Conservation (phyloP, 2,797 vertebrate species). For the Pristis pectinata region DNA sequence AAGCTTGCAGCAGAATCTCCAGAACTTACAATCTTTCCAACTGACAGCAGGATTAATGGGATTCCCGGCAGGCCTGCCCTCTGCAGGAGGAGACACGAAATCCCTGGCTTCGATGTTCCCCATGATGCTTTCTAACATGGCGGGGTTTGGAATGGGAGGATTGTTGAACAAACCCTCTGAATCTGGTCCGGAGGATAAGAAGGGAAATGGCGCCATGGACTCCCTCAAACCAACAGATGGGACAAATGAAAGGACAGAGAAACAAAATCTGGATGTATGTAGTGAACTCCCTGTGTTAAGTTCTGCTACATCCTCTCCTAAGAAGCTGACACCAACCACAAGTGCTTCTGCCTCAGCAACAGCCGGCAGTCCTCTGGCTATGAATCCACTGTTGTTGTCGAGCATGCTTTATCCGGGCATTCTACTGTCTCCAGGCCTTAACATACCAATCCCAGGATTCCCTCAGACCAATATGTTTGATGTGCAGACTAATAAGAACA, state of each 20-base stretch:
- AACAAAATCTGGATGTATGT: conserved; percentile 58
- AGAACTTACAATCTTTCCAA: conserved; percentile 88
- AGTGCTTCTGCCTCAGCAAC: conserved; percentile 57
- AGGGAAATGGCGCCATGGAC: conserved; percentile 54
- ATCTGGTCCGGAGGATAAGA: conserved; percentile 66
- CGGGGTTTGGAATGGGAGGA: conserved; percentile 77
- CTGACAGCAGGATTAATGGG: conserved; percentile 89
- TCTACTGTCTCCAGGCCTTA: conserved; percentile 99
- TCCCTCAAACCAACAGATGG: conserved; percentile 61
- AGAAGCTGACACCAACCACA: conserved; percentile 70
- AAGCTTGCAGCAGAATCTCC: conserved; percentile 92
- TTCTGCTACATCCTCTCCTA: conserved; percentile 68
- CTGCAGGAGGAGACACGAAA: conserved; percentile 62
- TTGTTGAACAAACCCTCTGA: conserved; percentile 71
- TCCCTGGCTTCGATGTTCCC: conserved; percentile 90
- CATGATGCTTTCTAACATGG: conserved; percentile 93
- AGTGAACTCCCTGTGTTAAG: conserved; percentile 59
- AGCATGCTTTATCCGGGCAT: conserved; percentile 99
- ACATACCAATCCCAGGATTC: conserved; percentile 82
- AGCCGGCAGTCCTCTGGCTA: conserved; percentile 71
- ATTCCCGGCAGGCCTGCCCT: conserved; percentile 71
- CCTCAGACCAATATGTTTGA: conserved; percentile 65
- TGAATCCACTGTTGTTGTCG: conserved; percentile 93
- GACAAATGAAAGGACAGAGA: conserved; percentile 92
- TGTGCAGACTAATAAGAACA: conserved; percentile 78